Evolutionary conservation across 1,140 invertebrate genomes (phyloP), one percentile per base, ranked within the genome.

Genomic region (Macrosteles quadrilineatus): DNA sequence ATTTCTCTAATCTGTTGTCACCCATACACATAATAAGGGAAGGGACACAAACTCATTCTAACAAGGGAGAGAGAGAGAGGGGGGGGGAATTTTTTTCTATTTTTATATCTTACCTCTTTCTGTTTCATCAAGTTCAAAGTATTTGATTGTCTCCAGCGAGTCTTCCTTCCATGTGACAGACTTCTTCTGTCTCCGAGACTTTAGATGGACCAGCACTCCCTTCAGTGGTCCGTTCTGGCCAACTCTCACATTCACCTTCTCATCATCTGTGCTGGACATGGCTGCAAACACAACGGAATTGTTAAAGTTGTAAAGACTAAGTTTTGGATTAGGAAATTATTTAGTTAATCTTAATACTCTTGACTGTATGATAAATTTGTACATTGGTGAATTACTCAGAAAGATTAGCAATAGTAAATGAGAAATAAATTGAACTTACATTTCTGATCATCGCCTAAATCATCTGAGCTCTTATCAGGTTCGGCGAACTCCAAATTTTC

Each of bases 71-170:
- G n/a, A n/a, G n/a, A n/a, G n/a, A n/a, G n/a, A n/a, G n/a, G n/a
- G n/a, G n/a, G n/a, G n/a, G n/a, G n/a, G n/a, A n/a, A n/a, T n/a
- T n/a, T n/a, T n/a, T n/a, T n/a, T n/a, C n/a, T n/a, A n/a, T n/a
- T n/a, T n/a, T n/a, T n/a, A n/a, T n/a, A n/a, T n/a, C n/a, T 74
- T 75, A 85, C 85, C 84, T 77, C 95, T 87, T 82, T 98, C 95
- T 2, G 90, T 96, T 82, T 97, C 95, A 81, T 98, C 95, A 47
- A 97, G 79, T 79, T 97, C 94, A 80, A 98, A 98, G 77, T 91
- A 96, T 74, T 90, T 87, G 47, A 95, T 84, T 72, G 92, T 88
- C 76, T 91, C 90, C 19, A 98, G 81, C 64, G 95, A 88, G 9
- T 86, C 82, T 72, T 93, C 92, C 76, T 90, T 90, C 94, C 95